Percentiles rank a stretch among this genome's conserved stretches.
These are phyloP conservation scores for Folsomia manolachei DNA, from an alignment of 2,888 invertebrate genomes.

Conservation along the genomic window DNA sequence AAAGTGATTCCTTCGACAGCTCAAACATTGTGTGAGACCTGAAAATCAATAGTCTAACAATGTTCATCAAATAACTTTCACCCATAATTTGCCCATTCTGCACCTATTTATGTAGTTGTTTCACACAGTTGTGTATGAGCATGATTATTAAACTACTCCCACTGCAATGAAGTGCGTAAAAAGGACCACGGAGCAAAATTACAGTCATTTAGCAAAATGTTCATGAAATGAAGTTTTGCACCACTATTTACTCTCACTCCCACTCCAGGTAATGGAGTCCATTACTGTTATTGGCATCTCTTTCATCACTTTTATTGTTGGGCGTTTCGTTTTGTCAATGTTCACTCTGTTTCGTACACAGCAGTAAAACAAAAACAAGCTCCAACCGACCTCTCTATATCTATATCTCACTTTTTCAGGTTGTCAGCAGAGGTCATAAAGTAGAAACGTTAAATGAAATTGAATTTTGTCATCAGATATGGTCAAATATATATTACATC, in stretches of 20 bases:
- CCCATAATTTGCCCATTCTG: not conserved
- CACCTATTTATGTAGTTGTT: not conserved
- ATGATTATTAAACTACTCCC: not conserved
- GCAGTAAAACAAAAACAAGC: no score
- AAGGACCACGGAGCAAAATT: not conserved
- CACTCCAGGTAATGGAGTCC: not conserved
- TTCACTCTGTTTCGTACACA: not conserved
- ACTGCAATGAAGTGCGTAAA: no score
- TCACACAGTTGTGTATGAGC: not conserved
- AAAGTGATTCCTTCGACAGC: slow-evolving; percentile 42
- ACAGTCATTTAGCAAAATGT: not conserved
- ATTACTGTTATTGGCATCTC: not conserved
- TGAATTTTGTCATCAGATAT: no score
- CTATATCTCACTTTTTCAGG: not conserved
- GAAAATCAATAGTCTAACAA: no score
- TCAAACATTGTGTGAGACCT: slow-evolving; percentile 42
- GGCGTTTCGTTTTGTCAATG: not conserved
- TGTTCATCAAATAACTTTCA: not conserved
- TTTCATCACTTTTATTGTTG: not conserved
- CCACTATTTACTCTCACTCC: no score
- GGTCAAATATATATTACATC: no score
- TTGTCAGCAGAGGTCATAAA: not conserved
- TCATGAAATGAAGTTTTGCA: no score
- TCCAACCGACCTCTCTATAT: no score
- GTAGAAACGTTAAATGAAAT: not conserved